Percentiles rank a stretch among this genome's conserved stretches.
phyloP scores from a whole-genome alignment of 2,113 vertebrate species.

The human region DNA sequence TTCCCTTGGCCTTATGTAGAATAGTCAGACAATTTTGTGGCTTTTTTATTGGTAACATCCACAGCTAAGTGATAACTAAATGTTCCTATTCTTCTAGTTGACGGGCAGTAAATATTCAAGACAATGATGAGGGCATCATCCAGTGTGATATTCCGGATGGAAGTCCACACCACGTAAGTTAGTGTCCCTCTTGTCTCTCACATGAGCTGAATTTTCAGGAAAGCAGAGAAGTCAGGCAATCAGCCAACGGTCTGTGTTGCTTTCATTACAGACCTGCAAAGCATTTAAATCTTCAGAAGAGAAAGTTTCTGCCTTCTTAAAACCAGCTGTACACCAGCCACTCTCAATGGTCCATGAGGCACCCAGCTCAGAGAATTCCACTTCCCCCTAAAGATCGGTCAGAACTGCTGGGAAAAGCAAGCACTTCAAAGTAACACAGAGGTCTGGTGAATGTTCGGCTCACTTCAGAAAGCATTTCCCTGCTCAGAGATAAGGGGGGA shows the following conservation, averaged over 20 bases:
- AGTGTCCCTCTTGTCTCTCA: background rate
- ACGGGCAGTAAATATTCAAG: background rate
- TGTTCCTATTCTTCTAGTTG: background rate
- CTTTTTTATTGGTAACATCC: slow-evolving; percentile 10
- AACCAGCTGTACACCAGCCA: slow-evolving; percentile 29
- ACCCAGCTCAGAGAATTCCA: slow-evolving; percentile 22
- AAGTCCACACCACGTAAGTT: background rate
- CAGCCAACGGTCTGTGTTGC: background rate
- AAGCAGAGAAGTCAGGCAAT: background rate
- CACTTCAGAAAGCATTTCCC: slow-evolving; percentile 41
- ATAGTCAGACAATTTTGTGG: background rate
- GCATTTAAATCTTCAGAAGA: background rate
- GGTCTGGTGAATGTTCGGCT: slow-evolving; percentile 62
- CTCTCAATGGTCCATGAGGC: background rate
- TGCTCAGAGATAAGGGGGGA: slow-evolving; percentile 10
- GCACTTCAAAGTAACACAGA: slow-evolving; percentile 58
- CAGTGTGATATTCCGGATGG: background rate
- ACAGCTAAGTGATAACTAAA: background rate
- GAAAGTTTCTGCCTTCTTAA: background rate
- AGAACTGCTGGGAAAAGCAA: slow-evolving; percentile 50
- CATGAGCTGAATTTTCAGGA: background rate
- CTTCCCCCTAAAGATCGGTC: slow-evolving; percentile 20
- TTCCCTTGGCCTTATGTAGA: background rate
- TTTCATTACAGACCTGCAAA: background rate
- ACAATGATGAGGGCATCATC: background rate